These are phyloP conservation scores for Mesoligia furuncula DNA, from an alignment of 2,888 invertebrate species.

Conservation along the genomic window DNA sequence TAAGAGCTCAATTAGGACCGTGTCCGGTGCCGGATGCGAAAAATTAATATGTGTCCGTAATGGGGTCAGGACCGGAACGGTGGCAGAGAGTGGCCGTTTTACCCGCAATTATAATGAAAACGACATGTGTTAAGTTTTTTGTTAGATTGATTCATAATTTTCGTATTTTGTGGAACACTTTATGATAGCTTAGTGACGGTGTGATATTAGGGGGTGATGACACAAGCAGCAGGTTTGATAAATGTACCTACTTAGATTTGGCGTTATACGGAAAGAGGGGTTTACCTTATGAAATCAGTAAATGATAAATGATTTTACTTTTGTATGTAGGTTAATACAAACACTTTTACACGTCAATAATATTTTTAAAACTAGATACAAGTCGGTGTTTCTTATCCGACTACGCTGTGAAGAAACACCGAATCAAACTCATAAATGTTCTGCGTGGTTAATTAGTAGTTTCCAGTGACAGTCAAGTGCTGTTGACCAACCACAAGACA, in stretches of 20 bases:
- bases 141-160: constrained; percentile 19
- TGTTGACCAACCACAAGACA: background rate
- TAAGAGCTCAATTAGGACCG: constrained; percentile 79
- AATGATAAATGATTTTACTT: background rate
- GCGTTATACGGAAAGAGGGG: no score
- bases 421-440: background rate
- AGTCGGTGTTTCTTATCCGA: no score
- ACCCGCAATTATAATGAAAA: constrained; percentile 72
- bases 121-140: constrained; percentile 61
- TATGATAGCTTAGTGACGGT: background rate
- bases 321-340: background rate
- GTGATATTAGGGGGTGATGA: background rate
- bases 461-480: background rate
- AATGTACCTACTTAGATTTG: background rate
- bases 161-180: background rate
- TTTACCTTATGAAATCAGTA: background rate
- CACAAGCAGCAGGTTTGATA: no score
- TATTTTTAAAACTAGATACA: no score
- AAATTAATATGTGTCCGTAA: constrained; percentile 84
- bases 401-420: background rate
- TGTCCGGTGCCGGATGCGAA: constrained; percentile 81
- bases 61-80: constrained; percentile 72
- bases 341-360: no score
- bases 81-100: constrained; percentile 75
- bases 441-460: background rate